Base-by-base conservation (phyloP, 1,140 invertebrate species). In the Drusus annulatus region DNA sequence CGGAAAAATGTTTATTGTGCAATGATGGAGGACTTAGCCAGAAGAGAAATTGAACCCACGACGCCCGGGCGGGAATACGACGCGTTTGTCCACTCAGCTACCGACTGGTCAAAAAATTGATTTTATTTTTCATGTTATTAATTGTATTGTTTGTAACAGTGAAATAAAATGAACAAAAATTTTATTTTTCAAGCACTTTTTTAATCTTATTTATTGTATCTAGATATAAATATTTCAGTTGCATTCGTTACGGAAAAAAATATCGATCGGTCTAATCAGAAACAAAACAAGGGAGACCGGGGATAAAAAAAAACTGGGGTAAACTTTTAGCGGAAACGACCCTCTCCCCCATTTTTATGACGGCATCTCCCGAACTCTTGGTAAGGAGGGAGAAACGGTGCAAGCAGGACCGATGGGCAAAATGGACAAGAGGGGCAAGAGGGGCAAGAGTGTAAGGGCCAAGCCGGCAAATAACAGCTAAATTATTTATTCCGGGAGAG, bases 401-500 rank as follows among this genome's bases (percentile, higher is more conserved):
- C 45, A 19, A 65, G 50, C 3, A 56, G 21, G 62, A 65, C 21
- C 50, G 52, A 23, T 31, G 74, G 62, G 50, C 28, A 36, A 52
- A 23, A 62, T 19, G 74, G 76, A 15, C 76, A 16, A 65, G 69
- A 45, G 15, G 74, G 62, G 50, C 28, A 36, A 52, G 25, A 62
- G 28, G 74, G 76, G 15, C 76, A 16, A 65, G 69, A 45, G 15
- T 63, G 7, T 68, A 36, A 78, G 74, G 60, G 25, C 50, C 52
- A 63, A 79, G 78, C 79, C 79, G 68, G 81, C 68, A 83, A 83
- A 83, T 83, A 83, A 83, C 82, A 69, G 79, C 79, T 83, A 83
- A 83, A 83, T 83, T 83, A 83, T 83, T 83, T 83, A 83, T 83
- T 83, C 82, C 82, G 79, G 81, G 65, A 78, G 79, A 80, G 82